Evolutionary conservation across 1,140 invertebrate species (phyloP).

Genomic region (Magallana ariakensis): DNA sequence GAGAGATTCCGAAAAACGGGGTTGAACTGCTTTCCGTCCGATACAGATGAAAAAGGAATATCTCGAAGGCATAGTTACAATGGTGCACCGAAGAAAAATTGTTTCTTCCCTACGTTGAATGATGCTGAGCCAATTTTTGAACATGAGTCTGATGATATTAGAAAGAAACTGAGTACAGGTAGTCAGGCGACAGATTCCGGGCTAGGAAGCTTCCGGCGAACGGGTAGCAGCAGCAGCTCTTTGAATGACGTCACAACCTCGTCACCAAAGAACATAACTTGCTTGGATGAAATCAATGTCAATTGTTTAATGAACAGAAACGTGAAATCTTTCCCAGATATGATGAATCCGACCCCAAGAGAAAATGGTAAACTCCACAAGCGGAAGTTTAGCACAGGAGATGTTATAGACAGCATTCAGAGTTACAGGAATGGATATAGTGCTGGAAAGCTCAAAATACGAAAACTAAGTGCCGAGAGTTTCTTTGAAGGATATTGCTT

Average conservation of each 20-base stretch:
- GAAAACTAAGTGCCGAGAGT: slow-evolving; percentile 14
- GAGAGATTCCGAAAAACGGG: background rate
- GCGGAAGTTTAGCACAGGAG: background rate
- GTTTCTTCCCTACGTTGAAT: background rate
- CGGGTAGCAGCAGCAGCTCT: background rate
- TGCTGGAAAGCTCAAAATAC: slow-evolving; percentile 14
- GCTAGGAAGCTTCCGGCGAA: slow-evolving; percentile 1
- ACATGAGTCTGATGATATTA: background rate
- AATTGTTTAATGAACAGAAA: no score
- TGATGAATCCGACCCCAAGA: no score
- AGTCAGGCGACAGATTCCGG: background rate
- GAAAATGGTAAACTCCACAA: background rate
- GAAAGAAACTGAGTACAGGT: background rate
- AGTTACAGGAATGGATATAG: background rate
- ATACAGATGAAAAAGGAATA: background rate
- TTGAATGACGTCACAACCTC: background rate
- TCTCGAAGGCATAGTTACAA: background rate
- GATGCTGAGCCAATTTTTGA: background rate
- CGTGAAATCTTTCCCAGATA: no score
- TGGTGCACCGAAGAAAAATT: background rate
- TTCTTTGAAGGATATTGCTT: slow-evolving; percentile 22
- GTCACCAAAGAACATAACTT: no score
- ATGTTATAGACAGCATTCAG: background rate
- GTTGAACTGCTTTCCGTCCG: background rate
- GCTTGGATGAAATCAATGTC: no score